Evolutionary conservation across 1,140 invertebrate species (phyloP), one percentile per base, ranked within the genome.

Genomic region (Caerostris extrusa): DNA sequence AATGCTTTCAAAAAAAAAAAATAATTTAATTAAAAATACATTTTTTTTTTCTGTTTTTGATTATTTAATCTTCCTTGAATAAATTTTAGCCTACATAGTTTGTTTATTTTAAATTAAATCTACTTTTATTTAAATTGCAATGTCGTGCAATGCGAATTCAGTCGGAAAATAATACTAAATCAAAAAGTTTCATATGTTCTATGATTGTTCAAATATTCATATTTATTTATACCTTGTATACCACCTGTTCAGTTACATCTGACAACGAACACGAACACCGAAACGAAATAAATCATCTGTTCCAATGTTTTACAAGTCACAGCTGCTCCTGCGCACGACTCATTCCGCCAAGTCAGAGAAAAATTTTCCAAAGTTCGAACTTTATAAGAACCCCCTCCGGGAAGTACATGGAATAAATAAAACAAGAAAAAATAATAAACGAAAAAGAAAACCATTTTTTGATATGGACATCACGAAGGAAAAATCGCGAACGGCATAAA

Each of bases 391-490:
- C 71, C 19, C 10, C 34, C 34, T 34, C 34, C 34, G 34, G 34
- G 34, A 34, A 34, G 34, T 34, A 34, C 34, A 34, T 34, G 19
- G 34, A 64, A 64, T 14, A 64, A 64, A 60, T n/a, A n/a, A 64
- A n/a, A 64, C 5, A 67, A 67, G 14, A 67, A 67, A 64, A 3
- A 12, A 77, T 50, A 34, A 53, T 77, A 4, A 77, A n/a, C 34
- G 34, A 56, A 17, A 58, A 83, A 7, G 5, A 56, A 19, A 85
- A 58, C 55, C 8, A 34, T 85, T 85, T n/a, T 85, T 56, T 57
- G 14, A 57, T 57, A 85, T 17, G 57, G n/a, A n/a, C 55, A 58
- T 85, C 82, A 85, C 82, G 82, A 58, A 85, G 82, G 57, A 19
- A 19, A 10, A 5, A 8, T 17, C 7, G 17, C 8, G 82, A 58